Evolutionary conservation across 2,888 invertebrate genomes (phyloP).

Genomic region (Standfussiana lucernea): DNA sequence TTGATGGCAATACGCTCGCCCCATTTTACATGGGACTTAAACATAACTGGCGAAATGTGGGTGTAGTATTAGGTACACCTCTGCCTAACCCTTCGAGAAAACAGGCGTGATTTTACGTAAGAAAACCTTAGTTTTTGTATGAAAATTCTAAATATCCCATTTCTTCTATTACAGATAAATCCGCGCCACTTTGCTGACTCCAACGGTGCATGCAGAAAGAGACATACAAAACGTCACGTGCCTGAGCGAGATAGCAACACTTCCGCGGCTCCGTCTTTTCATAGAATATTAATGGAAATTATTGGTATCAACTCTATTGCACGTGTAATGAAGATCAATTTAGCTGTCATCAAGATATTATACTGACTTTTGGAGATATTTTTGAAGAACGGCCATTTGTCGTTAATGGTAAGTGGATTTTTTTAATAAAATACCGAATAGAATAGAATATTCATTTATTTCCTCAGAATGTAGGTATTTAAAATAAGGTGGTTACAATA

Average conservation of each 20-base stretch:
- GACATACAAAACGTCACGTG: slow-evolving; percentile 29
- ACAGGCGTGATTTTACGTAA: no score
- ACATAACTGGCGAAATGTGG: no score
- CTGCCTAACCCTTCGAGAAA: no score
- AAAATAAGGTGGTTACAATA: no score
- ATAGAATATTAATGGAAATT: slow-evolving; percentile 68
- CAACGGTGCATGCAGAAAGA: slow-evolving; percentile 32
- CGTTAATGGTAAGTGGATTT: slow-evolving; percentile 74
- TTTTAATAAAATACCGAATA: no score
- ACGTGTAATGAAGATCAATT: slow-evolving; percentile 67
- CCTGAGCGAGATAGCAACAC: slow-evolving; percentile 58
- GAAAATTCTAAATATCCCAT: not conserved
- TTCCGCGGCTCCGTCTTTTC: slow-evolving; percentile 30
- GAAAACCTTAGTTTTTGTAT: not conserved
- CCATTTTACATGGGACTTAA: no score
- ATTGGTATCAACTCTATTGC: slow-evolving; percentile 31
- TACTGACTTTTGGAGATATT: slow-evolving; percentile 61
- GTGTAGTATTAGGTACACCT: no score
- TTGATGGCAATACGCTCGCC: no score
- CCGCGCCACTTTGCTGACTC: not conserved
- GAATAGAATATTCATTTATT: no score
- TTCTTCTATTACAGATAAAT: slow-evolving; percentile 60
- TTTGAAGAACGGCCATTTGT: slow-evolving; percentile 59
- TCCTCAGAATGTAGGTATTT: no score
- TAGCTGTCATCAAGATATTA: slow-evolving; percentile 42